A percentile compares a stretch with the other conserved stretches of the same genome.
These are phyloP conservation scores for Hirundichthys speculiger DNA, from an alignment of 2,113 vertebrate species.

Conservation along the genomic window DNA sequence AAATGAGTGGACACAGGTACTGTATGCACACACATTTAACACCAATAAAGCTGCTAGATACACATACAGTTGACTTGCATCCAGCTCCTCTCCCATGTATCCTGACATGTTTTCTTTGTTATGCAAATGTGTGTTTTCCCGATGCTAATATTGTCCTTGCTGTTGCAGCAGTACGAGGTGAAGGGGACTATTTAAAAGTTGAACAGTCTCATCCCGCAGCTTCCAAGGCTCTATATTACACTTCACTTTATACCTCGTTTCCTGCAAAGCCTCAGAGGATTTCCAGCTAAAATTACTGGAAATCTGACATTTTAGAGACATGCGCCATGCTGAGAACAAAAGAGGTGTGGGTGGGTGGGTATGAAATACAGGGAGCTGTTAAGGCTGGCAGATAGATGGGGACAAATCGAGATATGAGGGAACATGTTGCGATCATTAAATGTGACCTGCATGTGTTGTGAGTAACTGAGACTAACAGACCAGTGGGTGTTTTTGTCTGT, in stretches of 20 bases:
- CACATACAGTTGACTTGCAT: conserved; percentile 31
- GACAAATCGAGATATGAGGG: conserved; percentile 32
- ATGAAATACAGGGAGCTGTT: conserved; percentile 9
- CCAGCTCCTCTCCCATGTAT: conserved; percentile 3
- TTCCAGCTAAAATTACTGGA: conserved; percentile 27
- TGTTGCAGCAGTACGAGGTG: conserved; percentile 6
- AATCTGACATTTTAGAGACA: conserved; percentile 47
- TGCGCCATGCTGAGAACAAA: conserved; percentile 41
- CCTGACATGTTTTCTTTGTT: conserved; percentile 29
- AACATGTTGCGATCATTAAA: conserved; percentile 33
- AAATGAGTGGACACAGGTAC: conserved; percentile 98
- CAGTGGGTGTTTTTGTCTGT: conserved; percentile 25
- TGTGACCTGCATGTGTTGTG: conserved; percentile 36
- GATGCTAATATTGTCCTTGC: conserved; percentile 55
- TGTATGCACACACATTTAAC: conserved; percentile 38
- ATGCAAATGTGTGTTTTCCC: conserved; percentile 51
- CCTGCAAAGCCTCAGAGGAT: conserved; percentile 36
- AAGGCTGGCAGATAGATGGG: conserved; percentile 16
- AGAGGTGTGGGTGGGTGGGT: conserved; percentile 26
- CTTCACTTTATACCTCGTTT: conserved; percentile 40
- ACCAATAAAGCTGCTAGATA: conserved; percentile 10
- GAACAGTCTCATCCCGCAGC: conserved; percentile 22
- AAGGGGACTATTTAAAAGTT: conserved; percentile 16
- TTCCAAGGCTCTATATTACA: conserved; percentile 13
- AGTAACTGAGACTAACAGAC: conserved; percentile 32